These are phyloP conservation scores for Chlorocebus sabaeus DNA, from an alignment of 2,113 vertebrate species.

Conservation along the genomic window DNA sequence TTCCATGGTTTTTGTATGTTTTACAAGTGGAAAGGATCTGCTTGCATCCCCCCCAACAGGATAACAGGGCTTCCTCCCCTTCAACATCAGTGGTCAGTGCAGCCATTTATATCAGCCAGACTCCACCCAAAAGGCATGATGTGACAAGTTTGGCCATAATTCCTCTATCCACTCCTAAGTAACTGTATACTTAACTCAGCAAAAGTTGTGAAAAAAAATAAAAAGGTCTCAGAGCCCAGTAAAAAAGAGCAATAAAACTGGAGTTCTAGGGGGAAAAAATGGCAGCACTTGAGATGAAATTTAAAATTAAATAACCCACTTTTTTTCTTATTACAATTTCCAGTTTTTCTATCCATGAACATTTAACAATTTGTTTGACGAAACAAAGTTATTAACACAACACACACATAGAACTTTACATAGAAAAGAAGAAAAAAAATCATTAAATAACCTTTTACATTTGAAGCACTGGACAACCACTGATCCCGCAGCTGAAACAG, in stretches of 20 bases:
- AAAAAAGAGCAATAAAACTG: background rate
- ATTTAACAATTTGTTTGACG: background rate
- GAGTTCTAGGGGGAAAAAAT: background rate
- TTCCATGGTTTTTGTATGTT: background rate
- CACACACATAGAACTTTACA: background rate
- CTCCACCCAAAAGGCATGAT: background rate
- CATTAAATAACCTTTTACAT: background rate
- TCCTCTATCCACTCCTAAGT: background rate
- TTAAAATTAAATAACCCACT: background rate
- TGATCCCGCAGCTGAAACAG: background rate
- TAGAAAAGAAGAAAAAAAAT: background rate
- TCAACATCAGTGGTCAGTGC: background rate
- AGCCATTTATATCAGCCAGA: background rate
- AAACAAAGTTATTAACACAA: constrained; percentile 7
- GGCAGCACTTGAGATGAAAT: background rate
- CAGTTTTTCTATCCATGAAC: background rate
- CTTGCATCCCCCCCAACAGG: background rate
- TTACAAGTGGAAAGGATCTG: background rate
- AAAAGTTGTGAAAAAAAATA: background rate
- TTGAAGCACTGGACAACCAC: background rate
- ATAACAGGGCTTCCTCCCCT: background rate
- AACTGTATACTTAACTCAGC: background rate
- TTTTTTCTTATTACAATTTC: background rate
- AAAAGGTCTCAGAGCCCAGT: background rate
- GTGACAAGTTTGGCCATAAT: background rate